Percentiles rank a stretch among this genome's conserved stretches.
Conservation (phyloP, 2,113 vertebrate species). For the Neoarius graeffei region DNA sequence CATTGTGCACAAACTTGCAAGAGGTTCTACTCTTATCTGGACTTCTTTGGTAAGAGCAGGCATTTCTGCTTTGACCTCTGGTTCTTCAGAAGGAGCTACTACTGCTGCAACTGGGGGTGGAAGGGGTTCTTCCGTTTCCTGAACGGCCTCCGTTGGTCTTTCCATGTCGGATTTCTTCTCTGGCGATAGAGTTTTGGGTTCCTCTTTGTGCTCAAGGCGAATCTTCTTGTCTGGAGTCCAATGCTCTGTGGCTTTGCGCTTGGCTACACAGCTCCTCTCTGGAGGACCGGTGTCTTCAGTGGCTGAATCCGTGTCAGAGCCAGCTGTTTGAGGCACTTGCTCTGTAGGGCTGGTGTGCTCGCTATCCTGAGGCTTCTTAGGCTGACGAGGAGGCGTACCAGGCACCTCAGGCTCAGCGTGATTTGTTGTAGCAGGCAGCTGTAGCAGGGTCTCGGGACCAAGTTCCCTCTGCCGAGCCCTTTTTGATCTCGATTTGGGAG, state of each 20-base stretch:
- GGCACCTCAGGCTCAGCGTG: slow-evolving; percentile 54
- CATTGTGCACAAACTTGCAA: slow-evolving; percentile 50
- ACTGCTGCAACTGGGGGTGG: background rate
- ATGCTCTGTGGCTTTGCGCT: slow-evolving; percentile 84
- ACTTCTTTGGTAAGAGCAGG: slow-evolving; percentile 74
- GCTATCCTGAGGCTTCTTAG: slow-evolving; percentile 64
- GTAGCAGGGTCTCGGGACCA: slow-evolving; percentile 70
- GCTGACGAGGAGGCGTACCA: slow-evolving; percentile 36
- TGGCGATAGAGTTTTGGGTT: slow-evolving; percentile 58
- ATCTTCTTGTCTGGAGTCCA: slow-evolving; percentile 81
- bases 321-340: slow-evolving; percentile 51
- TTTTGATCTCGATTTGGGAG: slow-evolving; percentile 84
- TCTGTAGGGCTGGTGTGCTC: slow-evolving; percentile 53
- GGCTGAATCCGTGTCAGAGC: slow-evolving; percentile 80
- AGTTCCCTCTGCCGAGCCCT: slow-evolving; percentile 78
- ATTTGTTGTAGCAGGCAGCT: slow-evolving; percentile 60
- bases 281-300: slow-evolving; percentile 71
- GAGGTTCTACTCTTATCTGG: slow-evolving; percentile 55
- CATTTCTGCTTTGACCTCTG: slow-evolving; percentile 71
- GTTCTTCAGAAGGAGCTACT: slow-evolving; percentile 58
- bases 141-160: slow-evolving; percentile 32
- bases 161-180: slow-evolving; percentile 66
- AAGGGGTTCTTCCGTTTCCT: slow-evolving; percentile 47
- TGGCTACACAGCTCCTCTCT: slow-evolving; percentile 71
- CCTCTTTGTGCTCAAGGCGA: slow-evolving; percentile 76